These are phyloP conservation scores for Sipha flava DNA, from an alignment of 1,140 invertebrate species.

Conservation along the genomic window DNA sequence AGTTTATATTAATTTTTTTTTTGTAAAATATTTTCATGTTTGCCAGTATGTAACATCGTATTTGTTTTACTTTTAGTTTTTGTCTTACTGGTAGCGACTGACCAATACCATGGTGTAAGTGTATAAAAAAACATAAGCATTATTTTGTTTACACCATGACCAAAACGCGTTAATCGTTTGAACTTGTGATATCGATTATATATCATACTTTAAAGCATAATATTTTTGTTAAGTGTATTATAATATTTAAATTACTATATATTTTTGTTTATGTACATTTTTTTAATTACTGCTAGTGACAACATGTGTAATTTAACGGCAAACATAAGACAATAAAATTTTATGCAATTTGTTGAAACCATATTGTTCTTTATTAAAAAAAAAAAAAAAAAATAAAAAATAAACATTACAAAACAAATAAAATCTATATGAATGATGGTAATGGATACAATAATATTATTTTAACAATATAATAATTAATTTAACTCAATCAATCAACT, in stretches of 20 bases:
- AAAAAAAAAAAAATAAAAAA: background rate
- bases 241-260: conserved; percentile 31
- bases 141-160: conserved; percentile 31
- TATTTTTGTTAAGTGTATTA: conserved; percentile 33
- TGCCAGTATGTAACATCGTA: conserved; percentile 20
- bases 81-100: conserved; percentile 30
- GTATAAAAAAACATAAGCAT: conserved; percentile 9
- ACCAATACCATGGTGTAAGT: conserved; percentile 29
- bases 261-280: conserved; percentile 32
- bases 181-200: conserved; percentile 33
- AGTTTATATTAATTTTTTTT: conserved; percentile 6
- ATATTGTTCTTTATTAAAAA: background rate
- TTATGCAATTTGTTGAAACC: conserved; percentile 27
- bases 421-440: background rate
- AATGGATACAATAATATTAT: conserved; percentile 14
- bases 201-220: conserved; percentile 30
- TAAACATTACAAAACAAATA: background rate
- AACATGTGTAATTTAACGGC: conserved; percentile 11
- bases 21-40: conserved; percentile 29
- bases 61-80: conserved; percentile 27
- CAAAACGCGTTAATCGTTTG: conserved; percentile 32
- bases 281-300: conserved; percentile 26
- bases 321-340: conserved; percentile 28
- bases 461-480: conserved; percentile 5
- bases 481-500: conserved; percentile 37